Base-by-base conservation (phyloP, 2,797 vertebrate genomes). In the Pipistrellus kuhlii region DNA sequence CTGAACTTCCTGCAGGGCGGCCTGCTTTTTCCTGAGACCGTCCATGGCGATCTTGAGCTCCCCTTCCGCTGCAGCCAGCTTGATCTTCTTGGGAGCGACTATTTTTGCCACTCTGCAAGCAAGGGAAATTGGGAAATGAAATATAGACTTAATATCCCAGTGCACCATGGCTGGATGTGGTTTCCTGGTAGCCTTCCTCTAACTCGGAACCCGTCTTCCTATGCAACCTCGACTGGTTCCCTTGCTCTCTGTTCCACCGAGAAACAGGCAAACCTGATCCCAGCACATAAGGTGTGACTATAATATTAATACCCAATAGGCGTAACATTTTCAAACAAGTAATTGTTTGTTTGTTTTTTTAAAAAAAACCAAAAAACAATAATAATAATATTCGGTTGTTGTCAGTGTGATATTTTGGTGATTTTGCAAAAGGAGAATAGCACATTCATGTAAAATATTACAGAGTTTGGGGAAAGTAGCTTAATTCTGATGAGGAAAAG, bases 1-100 rank as follows among this genome's bases (percentile, higher is more conserved):
- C 94, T 99, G 99, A 84, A 99, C 98, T n/a, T 99, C 99, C 59
- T 97, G 98, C 51, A 99, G 98, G 57, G 98, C 98, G 18, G 98
- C 98, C 96, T 99, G 98, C 95, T 99, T 99, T 97, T 98, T 99
- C 68, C 96, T 97, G n/a, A 99, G 98, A 81, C 98, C 96, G 4
- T 98, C 98, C 98, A 98, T 98, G 68, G 99, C 99, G 87, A 99
- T 96, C n/a, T 96, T 98, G 81, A 99, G 97, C 96, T 99, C 97
- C 48, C 96, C 98, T 97, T 99, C 98, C 4, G 99, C 99, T 78
- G 98, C 80, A 48, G 97, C 98, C 91, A 99, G 97, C 93, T 99
- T 99, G 69, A 98, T 97, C 97, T 99, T 99, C 98, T 99, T 99
- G 3, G 99, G 99, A 88, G 99, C 99, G 71, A 99, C 99, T 27